These are phyloP conservation scores for Drosophila kokeensis DNA, from an alignment of 2,888 invertebrate genomes.

Conservation along the genomic window DNA sequence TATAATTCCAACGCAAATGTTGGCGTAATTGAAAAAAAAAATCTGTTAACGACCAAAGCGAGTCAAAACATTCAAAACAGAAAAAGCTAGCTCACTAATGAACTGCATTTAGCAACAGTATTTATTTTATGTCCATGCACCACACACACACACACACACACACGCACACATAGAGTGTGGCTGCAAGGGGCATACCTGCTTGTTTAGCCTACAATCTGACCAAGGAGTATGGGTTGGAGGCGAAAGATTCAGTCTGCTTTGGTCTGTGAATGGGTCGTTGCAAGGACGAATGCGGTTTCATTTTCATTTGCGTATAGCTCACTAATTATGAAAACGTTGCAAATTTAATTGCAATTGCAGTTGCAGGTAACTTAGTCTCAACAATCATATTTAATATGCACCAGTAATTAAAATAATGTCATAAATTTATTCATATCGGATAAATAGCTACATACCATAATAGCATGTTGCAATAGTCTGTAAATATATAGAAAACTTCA, in stretches of 20 bases:
- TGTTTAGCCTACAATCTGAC: constrained; percentile 53
- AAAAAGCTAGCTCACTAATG: constrained; percentile 53
- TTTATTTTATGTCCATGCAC: constrained; percentile 23
- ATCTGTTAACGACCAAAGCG: constrained; percentile 12
- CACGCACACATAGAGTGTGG: not conserved
- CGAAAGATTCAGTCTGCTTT: no score
- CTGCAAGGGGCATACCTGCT: constrained; percentile 35
- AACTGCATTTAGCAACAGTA: constrained; percentile 53
- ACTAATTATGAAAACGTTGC: constrained; percentile 62
- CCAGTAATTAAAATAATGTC: constrained; percentile 32
- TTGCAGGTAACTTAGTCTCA: not conserved
- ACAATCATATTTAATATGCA: constrained; percentile 22
- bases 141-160: not conserved
- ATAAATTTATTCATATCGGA: not conserved
- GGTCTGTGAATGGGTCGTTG: not conserved
- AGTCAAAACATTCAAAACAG: constrained; percentile 3
- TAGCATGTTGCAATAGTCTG: not conserved
- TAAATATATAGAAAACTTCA: not conserved
- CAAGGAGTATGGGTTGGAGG: not conserved
- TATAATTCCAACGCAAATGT: constrained; percentile 28
- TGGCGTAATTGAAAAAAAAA: constrained; percentile 12
- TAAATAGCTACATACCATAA: not conserved
- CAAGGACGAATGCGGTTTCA: constrained; percentile 45
- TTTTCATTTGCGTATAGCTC: constrained; percentile 57
- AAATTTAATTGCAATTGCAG: constrained; percentile 31